Conservation (phyloP, 2,797 vertebrate species). For the Sebastes dallii region DNA sequence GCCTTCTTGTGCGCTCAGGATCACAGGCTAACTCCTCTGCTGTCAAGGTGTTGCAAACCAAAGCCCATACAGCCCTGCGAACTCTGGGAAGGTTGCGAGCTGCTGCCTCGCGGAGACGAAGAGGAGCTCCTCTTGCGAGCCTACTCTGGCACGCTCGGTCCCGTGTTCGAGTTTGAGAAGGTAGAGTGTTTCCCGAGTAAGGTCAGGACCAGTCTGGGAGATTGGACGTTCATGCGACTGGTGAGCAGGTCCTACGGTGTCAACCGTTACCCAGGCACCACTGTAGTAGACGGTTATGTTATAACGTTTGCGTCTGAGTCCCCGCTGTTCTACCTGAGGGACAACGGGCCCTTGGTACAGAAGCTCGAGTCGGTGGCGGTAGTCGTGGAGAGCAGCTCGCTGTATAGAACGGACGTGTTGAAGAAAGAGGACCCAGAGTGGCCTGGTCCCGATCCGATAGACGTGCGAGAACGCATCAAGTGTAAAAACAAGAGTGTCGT, state of each 20-base stretch:
- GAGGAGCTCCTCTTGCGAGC: constrained; percentile 10
- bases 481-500: constrained; percentile 3
- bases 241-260: not conserved
- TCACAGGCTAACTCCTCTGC: not conserved
- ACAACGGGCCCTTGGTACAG: not conserved
- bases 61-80: not conserved
- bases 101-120: constrained; percentile 31
- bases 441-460: not conserved
- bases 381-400: not conserved
- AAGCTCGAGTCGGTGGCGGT: not conserved
- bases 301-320: not conserved
- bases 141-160: constrained; percentile 8
- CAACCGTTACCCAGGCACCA: not conserved
- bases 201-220: constrained; percentile 14
- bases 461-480: not conserved
- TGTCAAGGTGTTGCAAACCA: not conserved
- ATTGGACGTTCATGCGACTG: constrained; percentile 11
- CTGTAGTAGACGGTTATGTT: constrained; percentile 5
- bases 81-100: not conserved
- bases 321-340: not conserved
- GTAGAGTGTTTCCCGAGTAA: not conserved
- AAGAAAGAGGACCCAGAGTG: not conserved
- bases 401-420: not conserved
- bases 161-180: constrained; percentile 17
- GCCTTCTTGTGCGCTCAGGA: constrained; percentile 25